Evolutionary conservation across 2,888 invertebrate genomes (phyloP).

Genomic region (Pherbina coryleti): DNA sequence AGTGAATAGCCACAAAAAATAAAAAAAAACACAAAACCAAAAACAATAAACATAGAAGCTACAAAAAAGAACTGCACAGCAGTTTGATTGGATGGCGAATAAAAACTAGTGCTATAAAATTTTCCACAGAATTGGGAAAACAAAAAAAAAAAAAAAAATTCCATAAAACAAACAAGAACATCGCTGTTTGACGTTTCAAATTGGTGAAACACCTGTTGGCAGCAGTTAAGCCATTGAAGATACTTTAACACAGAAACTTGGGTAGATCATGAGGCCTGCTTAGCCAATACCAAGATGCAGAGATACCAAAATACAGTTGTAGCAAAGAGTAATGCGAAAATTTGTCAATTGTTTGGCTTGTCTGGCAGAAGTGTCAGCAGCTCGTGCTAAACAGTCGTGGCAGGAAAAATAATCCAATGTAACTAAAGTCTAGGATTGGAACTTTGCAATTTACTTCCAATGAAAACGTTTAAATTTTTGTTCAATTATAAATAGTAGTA

Average conservation of each 20-base stretch:
- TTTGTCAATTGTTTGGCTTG: conserved; percentile 28
- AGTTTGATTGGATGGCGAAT: background rate
- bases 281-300: background rate
- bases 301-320: conserved; percentile 14
- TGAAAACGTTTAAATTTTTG: too few species aligned
- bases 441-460: too few species aligned
- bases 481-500: too few species aligned
- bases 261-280: background rate
- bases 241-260: background rate
- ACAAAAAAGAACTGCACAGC: background rate
- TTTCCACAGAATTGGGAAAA: background rate
- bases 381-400: conserved; percentile 3
- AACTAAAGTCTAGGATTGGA: too few species aligned
- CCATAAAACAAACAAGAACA: background rate
- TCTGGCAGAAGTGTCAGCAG: background rate
- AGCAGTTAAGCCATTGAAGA: background rate
- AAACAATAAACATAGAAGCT: background rate
- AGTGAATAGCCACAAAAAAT: background rate
- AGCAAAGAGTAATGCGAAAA: conserved; percentile 22
- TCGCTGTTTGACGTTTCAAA: background rate
- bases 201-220: conserved; percentile 32
- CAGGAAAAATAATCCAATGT: background rate
- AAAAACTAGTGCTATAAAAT: conserved; percentile 2
- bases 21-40: background rate
- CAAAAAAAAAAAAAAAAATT: background rate